Evolutionary conservation across 2,888 invertebrate species (phyloP).

Genomic region (Chaitophorus viminalis): DNA sequence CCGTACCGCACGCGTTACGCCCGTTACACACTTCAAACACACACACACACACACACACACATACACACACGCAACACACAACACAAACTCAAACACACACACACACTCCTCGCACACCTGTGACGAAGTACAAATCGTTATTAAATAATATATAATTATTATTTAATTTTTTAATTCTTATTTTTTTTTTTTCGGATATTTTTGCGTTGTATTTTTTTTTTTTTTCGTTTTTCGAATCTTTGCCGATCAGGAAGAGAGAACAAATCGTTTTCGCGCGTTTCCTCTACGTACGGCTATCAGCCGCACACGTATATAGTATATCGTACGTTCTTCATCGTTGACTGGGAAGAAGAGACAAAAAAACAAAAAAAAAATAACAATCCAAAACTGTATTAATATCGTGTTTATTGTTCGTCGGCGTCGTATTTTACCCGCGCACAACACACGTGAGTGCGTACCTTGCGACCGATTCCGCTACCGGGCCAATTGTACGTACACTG

Average conservation of each 20-base stretch:
- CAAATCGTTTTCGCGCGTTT: not conserved
- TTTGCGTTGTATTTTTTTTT: no score
- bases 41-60: slow-evolving; percentile 63
- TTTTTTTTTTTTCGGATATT: slow-evolving; percentile 27
- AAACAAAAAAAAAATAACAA: no score
- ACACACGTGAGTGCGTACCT: no score
- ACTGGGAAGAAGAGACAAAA: no score
- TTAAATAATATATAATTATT: slow-evolving; percentile 12
- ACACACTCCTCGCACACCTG: slow-evolving; percentile 67
- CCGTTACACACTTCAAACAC: not conserved
- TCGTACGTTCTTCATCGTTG: no score
- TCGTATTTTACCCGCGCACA: no score
- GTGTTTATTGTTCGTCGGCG: no score
- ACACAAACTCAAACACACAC: slow-evolving; percentile 1
- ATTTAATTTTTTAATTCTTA: not conserved
- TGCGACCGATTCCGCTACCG: no score
- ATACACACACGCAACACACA: slow-evolving; percentile 68
- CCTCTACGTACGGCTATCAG: not conserved
- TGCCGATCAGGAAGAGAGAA: not conserved
- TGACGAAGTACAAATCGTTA: slow-evolving; percentile 67
- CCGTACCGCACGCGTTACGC: slow-evolving; percentile 64
- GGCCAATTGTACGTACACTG: no score
- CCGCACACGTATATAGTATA: no score
- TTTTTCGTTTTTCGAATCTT: not conserved
- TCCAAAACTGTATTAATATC: no score